These are phyloP conservation scores for Myrmecobius fasciatus DNA, from an alignment of 2,113 vertebrate species.

Conservation along the genomic window DNA sequence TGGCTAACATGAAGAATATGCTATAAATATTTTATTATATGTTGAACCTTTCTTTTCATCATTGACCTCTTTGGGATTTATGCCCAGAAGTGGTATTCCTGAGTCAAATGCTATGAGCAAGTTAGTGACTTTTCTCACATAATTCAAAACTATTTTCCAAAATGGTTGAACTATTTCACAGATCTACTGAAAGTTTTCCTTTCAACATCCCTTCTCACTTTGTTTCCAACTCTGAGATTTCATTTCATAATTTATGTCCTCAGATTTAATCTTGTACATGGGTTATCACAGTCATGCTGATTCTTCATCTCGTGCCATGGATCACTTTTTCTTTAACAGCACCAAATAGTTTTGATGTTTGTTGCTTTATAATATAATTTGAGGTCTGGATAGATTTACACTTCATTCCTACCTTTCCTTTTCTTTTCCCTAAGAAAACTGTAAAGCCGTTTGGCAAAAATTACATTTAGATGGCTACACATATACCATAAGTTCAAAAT, in stretches of 20 bases:
- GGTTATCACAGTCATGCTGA: not conserved
- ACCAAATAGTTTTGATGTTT: not conserved
- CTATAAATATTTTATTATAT: not conserved
- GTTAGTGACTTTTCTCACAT: not conserved
- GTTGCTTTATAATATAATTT: not conserved
- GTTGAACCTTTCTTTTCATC: not conserved
- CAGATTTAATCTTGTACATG: not conserved
- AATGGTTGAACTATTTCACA: not conserved
- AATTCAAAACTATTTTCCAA: not conserved
- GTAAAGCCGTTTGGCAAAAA: not conserved
- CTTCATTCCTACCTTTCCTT: not conserved
- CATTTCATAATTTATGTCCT: not conserved
- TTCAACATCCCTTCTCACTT: not conserved
- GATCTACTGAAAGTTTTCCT: not conserved
- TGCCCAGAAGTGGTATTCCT: not conserved
- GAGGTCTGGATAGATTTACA: not conserved
- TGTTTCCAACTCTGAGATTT: not conserved
- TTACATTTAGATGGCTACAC: not conserved
- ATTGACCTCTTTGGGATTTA: not conserved
- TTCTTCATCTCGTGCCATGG: not conserved
- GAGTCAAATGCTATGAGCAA: not conserved
- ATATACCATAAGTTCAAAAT: not conserved
- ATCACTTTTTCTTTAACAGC: not conserved
- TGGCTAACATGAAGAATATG: not conserved
- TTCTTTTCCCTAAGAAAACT: not conserved